A percentile compares a stretch with the other conserved stretches of the same genome.
These are phyloP conservation scores for Tetranychus truncatus DNA, from an alignment of 2,888 invertebrate species.

Conservation along the genomic window DNA sequence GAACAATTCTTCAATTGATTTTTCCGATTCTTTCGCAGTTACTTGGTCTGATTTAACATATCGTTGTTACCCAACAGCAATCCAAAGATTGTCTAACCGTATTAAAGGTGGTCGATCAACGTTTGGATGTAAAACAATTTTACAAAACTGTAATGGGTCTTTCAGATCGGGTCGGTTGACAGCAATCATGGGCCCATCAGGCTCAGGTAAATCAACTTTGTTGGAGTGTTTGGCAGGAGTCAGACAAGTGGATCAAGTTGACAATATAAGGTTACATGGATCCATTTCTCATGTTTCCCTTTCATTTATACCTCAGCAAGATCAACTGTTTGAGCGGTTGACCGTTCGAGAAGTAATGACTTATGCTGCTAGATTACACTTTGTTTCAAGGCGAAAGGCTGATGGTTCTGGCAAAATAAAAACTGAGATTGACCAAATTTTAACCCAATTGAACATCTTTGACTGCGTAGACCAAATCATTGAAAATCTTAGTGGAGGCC, in stretches of 20 bases:
- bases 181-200: background rate
- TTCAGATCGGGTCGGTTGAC: background rate
- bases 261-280: constrained; percentile 15
- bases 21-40: background rate
- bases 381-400: background rate
- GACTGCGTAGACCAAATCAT: background rate
- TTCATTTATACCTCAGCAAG: constrained; percentile 21
- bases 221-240: background rate
- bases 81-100: background rate
- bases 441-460: background rate
- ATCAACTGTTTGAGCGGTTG: constrained; percentile 17
- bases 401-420: background rate
- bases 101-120: background rate
- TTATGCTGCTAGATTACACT: constrained; percentile 3
- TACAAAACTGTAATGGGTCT: background rate
- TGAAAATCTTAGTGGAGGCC: background rate
- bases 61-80: background rate
- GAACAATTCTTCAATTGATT: background rate
- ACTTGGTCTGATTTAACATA: background rate
- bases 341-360: constrained; percentile 20
- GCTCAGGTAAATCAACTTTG: background rate
- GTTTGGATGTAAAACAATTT: background rate
- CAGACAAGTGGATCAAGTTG: constrained; percentile 3
- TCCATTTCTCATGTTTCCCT: constrained; percentile 7
- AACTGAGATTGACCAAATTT: background rate